Conservation (phyloP, 1,140 invertebrate species). For the Drosophila athabasca region DNA sequence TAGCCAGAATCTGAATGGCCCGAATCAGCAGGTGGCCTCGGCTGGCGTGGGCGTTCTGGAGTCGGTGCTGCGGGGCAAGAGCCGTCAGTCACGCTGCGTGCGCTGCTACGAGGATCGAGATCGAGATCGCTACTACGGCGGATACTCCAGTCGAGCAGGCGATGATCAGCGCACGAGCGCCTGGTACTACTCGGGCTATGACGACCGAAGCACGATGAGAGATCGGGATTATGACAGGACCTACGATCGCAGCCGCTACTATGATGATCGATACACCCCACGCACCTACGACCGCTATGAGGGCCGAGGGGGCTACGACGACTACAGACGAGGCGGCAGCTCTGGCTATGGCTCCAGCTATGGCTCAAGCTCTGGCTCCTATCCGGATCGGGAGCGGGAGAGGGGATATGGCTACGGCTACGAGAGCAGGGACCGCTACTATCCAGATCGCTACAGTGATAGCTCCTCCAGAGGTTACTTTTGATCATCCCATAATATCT, state of each 20-base stretch:
- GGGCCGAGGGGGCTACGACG: conserved; percentile 72
- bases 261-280: conserved; percentile 73
- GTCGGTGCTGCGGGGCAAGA: conserved; percentile 59
- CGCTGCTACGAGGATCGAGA: conserved; percentile 79
- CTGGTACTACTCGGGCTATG: conserved; percentile 75
- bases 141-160: conserved; percentile 56
- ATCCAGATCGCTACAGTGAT: conserved; percentile 73
- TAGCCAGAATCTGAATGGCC: neutral
- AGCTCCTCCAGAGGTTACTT: conserved; percentile 45
- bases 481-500: neutral
- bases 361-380: conserved; percentile 30
- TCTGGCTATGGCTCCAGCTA: conserved; percentile 15
- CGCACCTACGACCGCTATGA: conserved; percentile 83
- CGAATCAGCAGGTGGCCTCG: conserved; percentile 20
- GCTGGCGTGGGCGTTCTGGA: conserved; percentile 50
- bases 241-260: conserved; percentile 51
- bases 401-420: conserved; percentile 58
- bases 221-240: conserved; percentile 65
- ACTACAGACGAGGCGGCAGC: conserved; percentile 55
- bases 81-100: conserved; percentile 76
- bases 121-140: conserved; percentile 64
- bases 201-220: conserved; percentile 54
- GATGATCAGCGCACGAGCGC: conserved; percentile 57
- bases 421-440: conserved; percentile 65
- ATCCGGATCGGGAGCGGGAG: conserved; percentile 45